Evolutionary conservation across 1,140 invertebrate species (phyloP), one percentile per base, ranked within the genome.

Genomic region (Caenorhabditis brenneri): DNA sequence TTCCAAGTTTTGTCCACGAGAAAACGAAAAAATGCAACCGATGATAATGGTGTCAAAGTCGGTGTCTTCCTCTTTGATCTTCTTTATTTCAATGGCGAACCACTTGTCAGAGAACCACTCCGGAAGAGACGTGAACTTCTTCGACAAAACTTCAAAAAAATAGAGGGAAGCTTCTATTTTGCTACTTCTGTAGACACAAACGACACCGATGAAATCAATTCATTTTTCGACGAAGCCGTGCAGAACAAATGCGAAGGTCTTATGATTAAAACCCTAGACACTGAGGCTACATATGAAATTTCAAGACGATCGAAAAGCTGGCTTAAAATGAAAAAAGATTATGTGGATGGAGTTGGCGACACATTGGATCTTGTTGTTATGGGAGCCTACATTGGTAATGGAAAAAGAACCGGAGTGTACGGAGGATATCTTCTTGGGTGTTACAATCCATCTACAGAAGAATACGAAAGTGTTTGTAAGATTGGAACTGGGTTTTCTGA

Each of bases 41-140:
- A 80, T 80, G 36, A 80, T 39, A 55, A 80, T 53, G 79, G 79
- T 27, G 96, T 99, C 9, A 95, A 97, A 92, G 97, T 99, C 49
- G 98, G 96, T 91, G 94, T 99, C 12, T 99, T 96, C 91, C 95
- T 97, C 89, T 99, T 99, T 92, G 98, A 99, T 93, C 91, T 99
- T 46, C 92, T 99, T 0, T 99, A 96, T 91, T 92, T 99, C 1
- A 99, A 99, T 92, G 97, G 95, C 0, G 92, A 94, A 88, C 92
- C 96, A 1, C 92, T 99, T 0, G 95, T 99, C 0, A 93, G 93
- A 69, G 92, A 95, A 88, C 93, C 96, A 0, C 94, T 99, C 86
- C 91, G 92, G 4, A 93, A 94, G 89, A 92, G 98, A 24, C 92
- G 97, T 16, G 92, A 94, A 55, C 91, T 97, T 48, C 91, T 99